Conservation (phyloP, 2,888 invertebrate genomes). For the Caenorhabditis sp. region DNA sequence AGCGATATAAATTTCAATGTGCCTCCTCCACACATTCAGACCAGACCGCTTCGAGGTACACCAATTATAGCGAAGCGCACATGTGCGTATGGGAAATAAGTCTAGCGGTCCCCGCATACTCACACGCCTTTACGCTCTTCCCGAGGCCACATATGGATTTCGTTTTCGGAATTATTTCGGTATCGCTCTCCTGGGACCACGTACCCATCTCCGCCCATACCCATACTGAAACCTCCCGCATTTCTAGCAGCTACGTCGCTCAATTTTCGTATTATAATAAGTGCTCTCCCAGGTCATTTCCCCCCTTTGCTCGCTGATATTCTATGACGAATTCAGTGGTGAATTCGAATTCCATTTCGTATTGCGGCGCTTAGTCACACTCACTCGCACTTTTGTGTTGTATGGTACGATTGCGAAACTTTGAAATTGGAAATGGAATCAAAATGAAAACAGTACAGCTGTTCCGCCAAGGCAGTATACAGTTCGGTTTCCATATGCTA, state of each 20-base stretch:
- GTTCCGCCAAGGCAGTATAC: slow-evolving; percentile 12
- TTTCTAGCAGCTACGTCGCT: slow-evolving; percentile 1
- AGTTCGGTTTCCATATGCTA: slow-evolving; percentile 38
- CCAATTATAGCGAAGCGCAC: slow-evolving; percentile 63
- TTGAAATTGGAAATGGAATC: neutral
- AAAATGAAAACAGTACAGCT: slow-evolving; percentile 29
- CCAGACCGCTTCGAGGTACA: slow-evolving; percentile 47
- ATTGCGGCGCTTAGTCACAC: slow-evolving; percentile 36
- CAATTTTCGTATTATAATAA: slow-evolving; percentile 13
- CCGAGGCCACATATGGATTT: slow-evolving; percentile 51
- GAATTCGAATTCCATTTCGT: neutral
- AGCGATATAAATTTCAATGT: slow-evolving; percentile 56
- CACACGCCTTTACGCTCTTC: slow-evolving; percentile 7
- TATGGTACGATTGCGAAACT: slow-evolving; percentile 17
- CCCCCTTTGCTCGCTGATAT: neutral
- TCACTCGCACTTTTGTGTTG: slow-evolving; percentile 27
- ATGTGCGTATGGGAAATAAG: slow-evolving; percentile 55
- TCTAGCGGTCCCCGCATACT: slow-evolving; percentile 7
- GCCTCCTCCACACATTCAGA: slow-evolving; percentile 10
- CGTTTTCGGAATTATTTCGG: slow-evolving; percentile 47
- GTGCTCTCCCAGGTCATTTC: neutral
- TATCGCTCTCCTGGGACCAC: slow-evolving; percentile 58
- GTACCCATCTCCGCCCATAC: neutral
- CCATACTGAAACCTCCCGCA: slow-evolving; percentile 14
- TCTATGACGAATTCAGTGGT: neutral